These are phyloP conservation scores for Carassius carassius DNA, from an alignment of 2,113 vertebrate genomes.

Conservation along the genomic window DNA sequence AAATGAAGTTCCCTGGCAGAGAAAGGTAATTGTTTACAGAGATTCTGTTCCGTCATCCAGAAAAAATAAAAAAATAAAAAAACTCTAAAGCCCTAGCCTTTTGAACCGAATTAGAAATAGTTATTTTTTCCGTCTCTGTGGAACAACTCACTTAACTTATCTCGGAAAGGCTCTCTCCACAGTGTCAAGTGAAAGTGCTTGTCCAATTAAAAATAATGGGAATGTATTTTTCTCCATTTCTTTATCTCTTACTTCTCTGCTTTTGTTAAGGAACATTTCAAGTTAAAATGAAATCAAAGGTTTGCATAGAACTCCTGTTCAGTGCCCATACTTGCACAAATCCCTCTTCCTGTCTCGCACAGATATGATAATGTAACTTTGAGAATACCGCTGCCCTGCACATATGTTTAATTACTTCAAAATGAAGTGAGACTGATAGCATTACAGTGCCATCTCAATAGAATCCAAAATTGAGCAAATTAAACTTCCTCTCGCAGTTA, in stretches of 20 bases:
- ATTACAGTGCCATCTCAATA: no score
- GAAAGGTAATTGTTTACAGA: slow-evolving; percentile 65
- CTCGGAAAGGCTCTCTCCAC: slow-evolving; percentile 59
- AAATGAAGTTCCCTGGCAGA: slow-evolving; percentile 34
- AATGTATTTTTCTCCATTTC: slow-evolving; percentile 70
- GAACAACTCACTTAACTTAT: slow-evolving; percentile 72
- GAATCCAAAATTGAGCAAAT: no score
- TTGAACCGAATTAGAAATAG: slow-evolving; percentile 64
- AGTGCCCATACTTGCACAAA: slow-evolving; percentile 66
- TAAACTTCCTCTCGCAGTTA: no score
- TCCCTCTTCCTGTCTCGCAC: slow-evolving; percentile 68
- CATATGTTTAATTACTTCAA: no score
- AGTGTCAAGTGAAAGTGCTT: slow-evolving; percentile 75
- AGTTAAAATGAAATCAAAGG: slow-evolving; percentile 78
- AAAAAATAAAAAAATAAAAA: slow-evolving; percentile 57
- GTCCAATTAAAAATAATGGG: slow-evolving; percentile 77
- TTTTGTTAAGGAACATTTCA: slow-evolving; percentile 75
- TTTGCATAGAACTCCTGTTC: slow-evolving; percentile 75
- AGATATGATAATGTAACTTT: slow-evolving; percentile 72
- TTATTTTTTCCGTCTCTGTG: slow-evolving; percentile 67
- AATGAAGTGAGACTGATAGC: no score
- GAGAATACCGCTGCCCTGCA: no score
- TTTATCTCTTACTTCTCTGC: slow-evolving; percentile 64
- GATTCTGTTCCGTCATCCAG: slow-evolving; percentile 54
- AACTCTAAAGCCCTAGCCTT: slow-evolving; percentile 60